Base-by-base conservation (phyloP, 2,888 invertebrate genomes). In the Gymnocheta viridis region DNA sequence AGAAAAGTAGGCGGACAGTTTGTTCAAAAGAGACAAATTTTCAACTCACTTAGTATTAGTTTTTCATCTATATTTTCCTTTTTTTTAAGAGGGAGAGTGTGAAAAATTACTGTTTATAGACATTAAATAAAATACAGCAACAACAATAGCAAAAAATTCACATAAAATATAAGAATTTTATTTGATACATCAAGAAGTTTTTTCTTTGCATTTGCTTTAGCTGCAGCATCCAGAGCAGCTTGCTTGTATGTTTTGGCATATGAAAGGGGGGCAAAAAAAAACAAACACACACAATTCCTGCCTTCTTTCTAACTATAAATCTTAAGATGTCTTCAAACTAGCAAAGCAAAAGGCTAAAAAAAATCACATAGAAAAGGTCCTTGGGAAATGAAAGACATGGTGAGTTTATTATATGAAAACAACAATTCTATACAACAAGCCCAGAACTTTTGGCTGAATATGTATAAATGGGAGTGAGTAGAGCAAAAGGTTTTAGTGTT, bases 101-200 rank as follows among this genome's bases (percentile, higher is more conserved):
- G 85, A 85, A 85, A 85, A 82, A 85, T 85, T 78, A 72, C 73
- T 85, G 85, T 85, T 82, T 79, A 85, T 82, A 82, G 78, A 74
- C 74, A 66, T 78, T 78, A 72, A 72, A 78, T 51, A 41, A 72
- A 82, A 64, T 58, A 82, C 56, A 64, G 22, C 58, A 78, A 32
- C 62, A 79, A 56, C n/a, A 58, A 66, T 44, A n/a, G n/a, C n/a
- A 49, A 74, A 47, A 49, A 29, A 12, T 67, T 17, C 41, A 41
- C 35, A 73, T 2, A 69, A 69, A 60, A 74, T 54, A 14, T 10
- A 54, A 47, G 54, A 73, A 58, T 47, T 56, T 73, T 64, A 56
- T 76, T 81, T 76, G 79, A 72, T 70, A 72, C 79, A 72, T 64
- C 38, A 54, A 35, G 29, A 72, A 38, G 35, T 58, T 72, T 56